Evolutionary conservation across 2,888 invertebrate genomes (phyloP), one percentile per base, ranked within the genome.

Genomic region (Anoncus sp.): DNA sequence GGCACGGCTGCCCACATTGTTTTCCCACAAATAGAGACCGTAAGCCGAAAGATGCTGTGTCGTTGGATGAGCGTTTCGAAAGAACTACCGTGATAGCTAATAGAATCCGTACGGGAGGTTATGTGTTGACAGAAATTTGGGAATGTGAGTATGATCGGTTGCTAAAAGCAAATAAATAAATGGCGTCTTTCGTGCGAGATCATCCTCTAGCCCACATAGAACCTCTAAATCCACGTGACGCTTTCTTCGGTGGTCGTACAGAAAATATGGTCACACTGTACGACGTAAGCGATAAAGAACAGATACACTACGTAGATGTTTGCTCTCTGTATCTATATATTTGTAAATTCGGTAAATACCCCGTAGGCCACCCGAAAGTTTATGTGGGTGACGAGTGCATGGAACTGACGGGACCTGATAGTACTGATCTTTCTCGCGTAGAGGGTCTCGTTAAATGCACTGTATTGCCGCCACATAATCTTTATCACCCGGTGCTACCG

Each of bases 401-500:
- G 6, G 14, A 55, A 5, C 16, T 77, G 10, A 63, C 63, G 0
- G 63, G 72, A 0, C n/a, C 43, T 4, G 20, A 27, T 0, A 53
- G 31, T 38, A 45, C 22, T 12, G 51, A 78, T 20, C 51, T 78
- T 9, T 4, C 53, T 27, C 4, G n/a, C 3, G 31, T 31, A 6
- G 31, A 31, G 31, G 31, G 31, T 3, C 31, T 31, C 31, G 31
- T 31, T 7, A 31, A 31, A 66, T 85, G 83, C 49, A 72, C 67
- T 9, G 77, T 87, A 22, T 63, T 87, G 35, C 84, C 84, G 10
- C 85, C 85, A 14, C 49, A 9, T 6, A 49, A 49, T 20, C 24
- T 49, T 10, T 49, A 49, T 49, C 49, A 20, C 49, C 88, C 87
- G 10, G 86, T 90, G 0, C 72, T 90, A 10, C 89, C 90, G 0